A percentile compares a stretch with the other conserved stretches of the same genome.
These are phyloP conservation scores for Harpalus rubripes DNA, from an alignment of 2,888 invertebrate species.

Conservation along the genomic window DNA sequence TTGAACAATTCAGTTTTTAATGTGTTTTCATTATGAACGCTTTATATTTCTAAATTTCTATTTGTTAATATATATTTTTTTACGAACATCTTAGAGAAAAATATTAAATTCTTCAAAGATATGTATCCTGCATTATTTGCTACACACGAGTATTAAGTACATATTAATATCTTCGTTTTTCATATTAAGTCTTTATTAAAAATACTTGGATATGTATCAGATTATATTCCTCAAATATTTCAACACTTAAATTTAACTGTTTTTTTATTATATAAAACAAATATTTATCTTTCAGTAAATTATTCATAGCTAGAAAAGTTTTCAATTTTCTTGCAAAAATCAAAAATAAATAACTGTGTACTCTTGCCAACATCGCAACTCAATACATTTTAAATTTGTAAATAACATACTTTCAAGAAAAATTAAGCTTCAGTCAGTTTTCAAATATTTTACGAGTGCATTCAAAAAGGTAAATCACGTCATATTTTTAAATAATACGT, in stretches of 20 bases:
- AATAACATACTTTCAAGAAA: no score
- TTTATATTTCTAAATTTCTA: not conserved
- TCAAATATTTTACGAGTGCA: not conserved
- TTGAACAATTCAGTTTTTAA: not conserved
- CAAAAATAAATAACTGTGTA: slow-evolving; percentile 23
- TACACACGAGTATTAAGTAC: not conserved
- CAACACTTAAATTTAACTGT: slow-evolving; percentile 1
- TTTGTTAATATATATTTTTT: not conserved
- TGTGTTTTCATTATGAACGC: not conserved
- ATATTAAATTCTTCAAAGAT: not conserved
- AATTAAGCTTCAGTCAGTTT: no score
- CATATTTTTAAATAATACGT: no score
- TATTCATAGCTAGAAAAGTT: slow-evolving; percentile 8
- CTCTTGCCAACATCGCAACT: not conserved
- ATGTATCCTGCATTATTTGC: not conserved
- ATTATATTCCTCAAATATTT: not conserved
- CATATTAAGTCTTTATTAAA: slow-evolving; percentile 4
- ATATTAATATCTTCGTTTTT: not conserved
- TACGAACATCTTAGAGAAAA: not conserved
- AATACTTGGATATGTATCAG: not conserved
- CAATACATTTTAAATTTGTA: no score
- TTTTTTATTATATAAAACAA: slow-evolving; percentile 42
- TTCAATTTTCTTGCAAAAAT: slow-evolving; percentile 22
- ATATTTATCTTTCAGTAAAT: slow-evolving; percentile 33
- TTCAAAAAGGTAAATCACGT: not conserved